Base-by-base conservation (phyloP, 1,140 invertebrate species). In the Nomia melanderi region DNA sequence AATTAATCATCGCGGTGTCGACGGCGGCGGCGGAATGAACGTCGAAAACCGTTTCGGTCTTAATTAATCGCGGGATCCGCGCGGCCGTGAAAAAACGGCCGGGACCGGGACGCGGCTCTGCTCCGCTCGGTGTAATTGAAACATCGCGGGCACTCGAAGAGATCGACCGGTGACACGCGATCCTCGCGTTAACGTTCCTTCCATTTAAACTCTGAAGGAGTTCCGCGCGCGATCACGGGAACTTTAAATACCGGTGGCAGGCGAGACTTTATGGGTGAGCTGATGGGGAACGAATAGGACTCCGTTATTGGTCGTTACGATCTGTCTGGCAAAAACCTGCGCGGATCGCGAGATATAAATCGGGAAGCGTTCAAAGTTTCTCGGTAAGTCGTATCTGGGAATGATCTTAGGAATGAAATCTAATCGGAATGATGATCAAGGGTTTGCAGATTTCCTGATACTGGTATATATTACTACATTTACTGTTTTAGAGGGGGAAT, bases 71-170 rank as follows among this genome's bases (percentile, higher is more conserved):
- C 54, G 53, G 27, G 29, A 7, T 82, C 47, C 41, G 41, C 41
- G 53, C 47, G 59, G 11, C 56, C 39, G 20, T 36, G 73, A 12
- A 62, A 44, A 44, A 73, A 78, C 31, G 20, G 56, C 36, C 71
- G 63, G 31, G 70, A 31, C n/a, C 47, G 31, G 57, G 11, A 57
- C 17, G 50, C n/a, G n/a, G n/a, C n/a, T n/a, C n/a, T n/a, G n/a
- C n/a, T 29, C 60, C 9, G 60, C 12, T 29, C n/a, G 54, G 9
- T 27, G 59, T 83, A 83, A 83, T 83, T 83, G 80, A 81, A 83
- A 83, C 59, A 65, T 50, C 23, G 65, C 62, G 47, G 44, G 25
- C 50, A 27, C 41, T 41, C 47, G 27, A 41, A 41, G 76, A 54
- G 31, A 54, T 53, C 23, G n/a, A 36, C 9, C 60, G 47, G 60